These are phyloP conservation scores for Heteropelma amictum DNA, from an alignment of 2,888 invertebrate species.

Conservation along the genomic window DNA sequence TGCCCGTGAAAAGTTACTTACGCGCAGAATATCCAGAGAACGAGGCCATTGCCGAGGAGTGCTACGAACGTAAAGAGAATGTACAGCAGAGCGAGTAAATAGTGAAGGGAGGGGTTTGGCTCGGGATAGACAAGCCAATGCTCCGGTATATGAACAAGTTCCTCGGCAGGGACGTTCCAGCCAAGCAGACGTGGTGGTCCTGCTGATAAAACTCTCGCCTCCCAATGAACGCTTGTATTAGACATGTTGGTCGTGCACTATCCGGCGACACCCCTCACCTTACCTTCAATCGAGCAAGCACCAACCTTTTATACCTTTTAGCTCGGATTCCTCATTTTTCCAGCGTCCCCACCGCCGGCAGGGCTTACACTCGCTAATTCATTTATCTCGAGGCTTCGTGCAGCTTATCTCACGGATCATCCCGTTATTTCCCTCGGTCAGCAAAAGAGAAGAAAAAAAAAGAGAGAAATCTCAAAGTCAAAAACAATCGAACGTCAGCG, in stretches of 20 bases:
- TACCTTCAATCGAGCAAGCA: slow-evolving; percentile 35
- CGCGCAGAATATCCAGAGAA: slow-evolving; percentile 91
- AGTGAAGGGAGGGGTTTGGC: slow-evolving; percentile 90
- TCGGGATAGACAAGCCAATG: slow-evolving; percentile 91
- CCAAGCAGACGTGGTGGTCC: slow-evolving; percentile 81
- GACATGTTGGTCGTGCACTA: slow-evolving; percentile 70
- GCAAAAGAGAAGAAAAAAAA: slow-evolving; percentile 62
- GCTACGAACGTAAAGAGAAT: slow-evolving; percentile 86
- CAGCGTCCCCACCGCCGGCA: slow-evolving; percentile 47
- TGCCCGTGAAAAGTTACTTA: slow-evolving; percentile 79
- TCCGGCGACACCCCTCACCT: slow-evolving; percentile 70
- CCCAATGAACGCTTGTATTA: slow-evolving; percentile 72
- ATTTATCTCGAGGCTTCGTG: slow-evolving; percentile 69
- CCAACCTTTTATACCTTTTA: slow-evolving; percentile 58
- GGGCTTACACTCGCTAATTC: slow-evolving; percentile 55
- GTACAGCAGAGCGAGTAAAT: slow-evolving; percentile 88
- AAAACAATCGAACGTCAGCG: slow-evolving; percentile 8
- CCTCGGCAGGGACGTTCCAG: slow-evolving; percentile 88
- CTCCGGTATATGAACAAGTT: slow-evolving; percentile 84
- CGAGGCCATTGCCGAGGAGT: slow-evolving; percentile 89
- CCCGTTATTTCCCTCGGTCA: slow-evolving; percentile 68
- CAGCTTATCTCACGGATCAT: slow-evolving; percentile 67
- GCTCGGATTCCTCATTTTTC: neutral
- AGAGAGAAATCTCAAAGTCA: slow-evolving; percentile 70
- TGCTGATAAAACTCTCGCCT: slow-evolving; percentile 72